A percentile compares a stretch with the other conserved stretches of the same genome.
Evolutionary conservation across 2,797 vertebrate genomes (phyloP).

Genomic region (Clarias platycephalus): DNA sequence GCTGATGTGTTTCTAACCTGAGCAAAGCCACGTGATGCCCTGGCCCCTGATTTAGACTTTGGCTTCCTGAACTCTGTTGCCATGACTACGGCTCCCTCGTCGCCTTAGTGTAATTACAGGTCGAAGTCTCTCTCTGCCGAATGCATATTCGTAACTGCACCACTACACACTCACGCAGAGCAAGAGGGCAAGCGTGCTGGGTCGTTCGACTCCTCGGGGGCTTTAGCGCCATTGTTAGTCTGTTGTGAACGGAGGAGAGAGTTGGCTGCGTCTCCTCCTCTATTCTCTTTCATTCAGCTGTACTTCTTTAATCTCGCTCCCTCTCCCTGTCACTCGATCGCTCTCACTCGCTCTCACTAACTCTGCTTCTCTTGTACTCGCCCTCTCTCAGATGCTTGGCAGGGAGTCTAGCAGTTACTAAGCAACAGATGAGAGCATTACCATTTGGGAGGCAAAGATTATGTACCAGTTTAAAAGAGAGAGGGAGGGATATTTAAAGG

Average conservation of each 20-base stretch:
- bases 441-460: conserved; percentile 49
- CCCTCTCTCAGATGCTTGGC: conserved; percentile 51
- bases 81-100: conserved; percentile 65
- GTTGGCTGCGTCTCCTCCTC: conserved; percentile 34
- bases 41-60: conserved; percentile 65
- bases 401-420: conserved; percentile 62
- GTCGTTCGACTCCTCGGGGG: conserved; percentile 36
- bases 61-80: conserved; percentile 65
- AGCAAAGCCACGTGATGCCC: conserved; percentile 54
- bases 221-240: conserved; percentile 35
- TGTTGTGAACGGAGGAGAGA: conserved; percentile 40
- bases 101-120: conserved; percentile 71
- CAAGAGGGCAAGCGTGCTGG: conserved; percentile 1
- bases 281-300: conserved; percentile 56
- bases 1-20: conserved; percentile 47
- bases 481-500: conserved; percentile 35
- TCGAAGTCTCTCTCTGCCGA: conserved; percentile 57
- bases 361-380: conserved; percentile 41
- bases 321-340: conserved; percentile 2
- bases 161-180: conserved; percentile 18
- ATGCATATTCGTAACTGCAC: conserved; percentile 38
- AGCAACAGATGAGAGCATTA: conserved; percentile 62
- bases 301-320: conserved; percentile 42
- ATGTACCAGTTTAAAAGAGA: conserved; percentile 35
- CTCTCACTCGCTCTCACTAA: background rate